These are phyloP conservation scores for Drosophila rellima DNA, from an alignment of 2,888 invertebrate genomes.

Conservation along the genomic window DNA sequence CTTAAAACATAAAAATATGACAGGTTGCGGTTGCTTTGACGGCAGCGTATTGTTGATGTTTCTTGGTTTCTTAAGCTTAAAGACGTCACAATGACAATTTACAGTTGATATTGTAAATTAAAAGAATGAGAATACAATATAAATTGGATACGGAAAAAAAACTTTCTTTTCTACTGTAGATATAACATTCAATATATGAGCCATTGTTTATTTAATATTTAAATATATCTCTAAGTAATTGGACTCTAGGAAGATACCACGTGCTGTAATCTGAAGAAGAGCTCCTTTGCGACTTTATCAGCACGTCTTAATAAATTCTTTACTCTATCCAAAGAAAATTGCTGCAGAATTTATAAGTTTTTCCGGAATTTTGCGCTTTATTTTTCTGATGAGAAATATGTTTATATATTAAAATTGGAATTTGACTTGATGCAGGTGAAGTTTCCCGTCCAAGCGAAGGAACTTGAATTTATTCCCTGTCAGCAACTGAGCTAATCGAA, in stretches of 20 bases:
- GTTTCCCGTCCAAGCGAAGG: constrained; percentile 6
- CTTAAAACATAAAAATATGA: constrained; percentile 77
- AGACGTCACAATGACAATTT: constrained; percentile 15
- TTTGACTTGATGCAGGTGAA: constrained; percentile 31
- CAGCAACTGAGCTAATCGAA: constrained; percentile 78
- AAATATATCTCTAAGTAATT: background rate
- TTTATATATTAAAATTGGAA: constrained; percentile 33
- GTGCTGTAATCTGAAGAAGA: constrained; percentile 22
- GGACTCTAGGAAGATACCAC: background rate
- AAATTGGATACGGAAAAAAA: background rate
- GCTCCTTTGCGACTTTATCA: constrained; percentile 55
- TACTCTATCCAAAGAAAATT: constrained; percentile 18
- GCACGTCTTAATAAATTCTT: constrained; percentile 56
- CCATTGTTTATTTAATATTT: background rate
- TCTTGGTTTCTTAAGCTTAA: constrained; percentile 20
- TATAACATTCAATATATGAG: background rate
- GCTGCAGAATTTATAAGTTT: constrained; percentile 39
- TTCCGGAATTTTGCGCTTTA: constrained; percentile 55
- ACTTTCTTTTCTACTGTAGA: background rate
- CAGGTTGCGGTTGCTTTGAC: constrained; percentile 66
- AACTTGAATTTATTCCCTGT: constrained; percentile 36
- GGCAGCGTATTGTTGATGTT: constrained; percentile 30
- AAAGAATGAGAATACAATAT: background rate
- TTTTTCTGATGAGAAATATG: constrained; percentile 41
- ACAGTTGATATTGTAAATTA: constrained; percentile 3